Percentiles rank a stretch among this genome's conserved stretches.
Evolutionary conservation across 2,113 vertebrate genomes (phyloP).

Genomic region (Heterochromis multidens): DNA sequence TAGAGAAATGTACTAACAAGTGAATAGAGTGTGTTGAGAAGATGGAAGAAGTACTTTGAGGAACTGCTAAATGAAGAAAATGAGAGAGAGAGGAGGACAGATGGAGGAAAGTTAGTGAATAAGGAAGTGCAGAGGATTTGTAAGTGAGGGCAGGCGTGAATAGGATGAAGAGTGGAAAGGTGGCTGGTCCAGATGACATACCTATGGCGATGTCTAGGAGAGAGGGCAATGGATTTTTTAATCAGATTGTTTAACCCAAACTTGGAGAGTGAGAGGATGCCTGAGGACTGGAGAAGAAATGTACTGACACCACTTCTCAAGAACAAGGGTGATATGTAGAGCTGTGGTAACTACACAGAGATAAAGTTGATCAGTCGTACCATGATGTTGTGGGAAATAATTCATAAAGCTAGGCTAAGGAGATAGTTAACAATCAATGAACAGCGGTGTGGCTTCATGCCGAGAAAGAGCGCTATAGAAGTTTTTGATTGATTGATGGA

Average conservation of each 20-base stretch:
- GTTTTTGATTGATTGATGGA: no score
- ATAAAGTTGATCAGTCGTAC: no score
- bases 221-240: no score
- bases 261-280: neutral
- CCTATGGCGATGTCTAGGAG: neutral
- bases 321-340: neutral
- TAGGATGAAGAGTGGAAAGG: neutral
- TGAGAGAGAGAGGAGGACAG: neutral
- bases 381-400: no score
- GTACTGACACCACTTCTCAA: neutral
- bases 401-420: no score
- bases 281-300: neutral
- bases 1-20: neutral
- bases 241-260: neutral
- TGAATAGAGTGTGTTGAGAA: neutral
- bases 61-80: neutral
- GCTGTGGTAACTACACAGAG: neutral
- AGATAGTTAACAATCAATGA: no score
- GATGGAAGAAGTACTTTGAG: neutral
- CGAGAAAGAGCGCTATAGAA: no score
- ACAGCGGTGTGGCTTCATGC: no score
- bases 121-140: neutral
- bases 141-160: neutral
- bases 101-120: neutral
- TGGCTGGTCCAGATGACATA: neutral